Percentiles rank a stretch among this genome's conserved stretches.
These are phyloP conservation scores for Chinchilla lanigera DNA, from an alignment of 2,113 vertebrate species.

Conservation along the genomic window DNA sequence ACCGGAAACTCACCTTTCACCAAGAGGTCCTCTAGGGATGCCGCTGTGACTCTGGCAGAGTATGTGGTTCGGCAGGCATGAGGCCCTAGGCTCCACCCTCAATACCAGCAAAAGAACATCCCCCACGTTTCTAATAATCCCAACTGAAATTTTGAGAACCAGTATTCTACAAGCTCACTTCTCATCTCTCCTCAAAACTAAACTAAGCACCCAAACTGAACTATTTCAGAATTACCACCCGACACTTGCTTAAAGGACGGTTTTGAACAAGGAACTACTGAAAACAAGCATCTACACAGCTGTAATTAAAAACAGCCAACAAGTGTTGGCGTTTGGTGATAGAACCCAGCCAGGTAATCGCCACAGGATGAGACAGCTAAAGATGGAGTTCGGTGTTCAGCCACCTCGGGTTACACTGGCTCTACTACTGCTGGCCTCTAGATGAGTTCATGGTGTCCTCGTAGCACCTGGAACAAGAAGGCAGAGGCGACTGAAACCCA, in stretches of 20 bases:
- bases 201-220: neutral
- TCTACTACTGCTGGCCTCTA: neutral
- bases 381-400: neutral
- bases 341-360: neutral
- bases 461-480: neutral
- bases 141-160: neutral
- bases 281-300: neutral
- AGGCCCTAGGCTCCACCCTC: neutral
- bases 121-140: neutral
- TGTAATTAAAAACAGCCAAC: neutral
- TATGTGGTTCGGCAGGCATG: too few species aligned
- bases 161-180: neutral
- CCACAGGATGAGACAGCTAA: neutral
- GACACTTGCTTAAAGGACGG: neutral
- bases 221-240: neutral
- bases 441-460: neutral
- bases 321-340: neutral
- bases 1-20: too few species aligned
- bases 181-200: neutral
- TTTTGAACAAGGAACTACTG: neutral
- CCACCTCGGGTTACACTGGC: neutral
- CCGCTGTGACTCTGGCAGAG: neutral
- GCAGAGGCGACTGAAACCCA: neutral
- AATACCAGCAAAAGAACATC: neutral
- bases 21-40: neutral